Conservation (phyloP, 2,797 vertebrate species). For the Sebastes jordani region DNA sequence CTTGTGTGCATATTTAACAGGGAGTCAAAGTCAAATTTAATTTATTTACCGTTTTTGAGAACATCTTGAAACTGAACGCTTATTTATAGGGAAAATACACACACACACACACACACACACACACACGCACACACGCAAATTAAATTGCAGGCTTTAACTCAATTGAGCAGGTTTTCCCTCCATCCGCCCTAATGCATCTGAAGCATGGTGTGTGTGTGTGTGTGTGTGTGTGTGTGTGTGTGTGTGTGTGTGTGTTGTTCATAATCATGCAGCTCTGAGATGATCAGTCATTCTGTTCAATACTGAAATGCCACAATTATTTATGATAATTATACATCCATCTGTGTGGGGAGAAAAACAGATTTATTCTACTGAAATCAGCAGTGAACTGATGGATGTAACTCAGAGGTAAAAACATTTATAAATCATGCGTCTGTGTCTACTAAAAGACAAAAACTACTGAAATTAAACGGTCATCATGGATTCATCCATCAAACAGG, state of each 20-base stretch:
- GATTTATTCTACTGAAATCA: background rate
- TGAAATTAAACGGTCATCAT: too few species aligned
- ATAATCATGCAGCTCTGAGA: background rate
- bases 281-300: background rate
- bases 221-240: background rate
- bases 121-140: conserved; percentile 33
- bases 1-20: background rate
- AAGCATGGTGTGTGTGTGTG: conserved; percentile 3
- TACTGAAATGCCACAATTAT: background rate
- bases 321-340: background rate
- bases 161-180: conserved; percentile 56
- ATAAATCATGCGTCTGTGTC: background rate
- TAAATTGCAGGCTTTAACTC: conserved; percentile 69
- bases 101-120: background rate
- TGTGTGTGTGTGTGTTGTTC: background rate
- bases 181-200: conserved; percentile 40
- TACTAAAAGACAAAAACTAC: too few species aligned
- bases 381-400: background rate
- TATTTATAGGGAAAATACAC: background rate
- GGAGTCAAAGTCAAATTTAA: conserved; percentile 13
- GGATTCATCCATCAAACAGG: too few species aligned
- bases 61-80: background rate
- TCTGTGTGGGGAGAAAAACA: background rate
- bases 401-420: background rate
- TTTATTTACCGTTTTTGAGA: conserved; percentile 1